Evolutionary conservation across 2,113 vertebrate genomes (phyloP), one percentile per base, ranked within the genome.

Genomic region (Anoura caudifer): DNA sequence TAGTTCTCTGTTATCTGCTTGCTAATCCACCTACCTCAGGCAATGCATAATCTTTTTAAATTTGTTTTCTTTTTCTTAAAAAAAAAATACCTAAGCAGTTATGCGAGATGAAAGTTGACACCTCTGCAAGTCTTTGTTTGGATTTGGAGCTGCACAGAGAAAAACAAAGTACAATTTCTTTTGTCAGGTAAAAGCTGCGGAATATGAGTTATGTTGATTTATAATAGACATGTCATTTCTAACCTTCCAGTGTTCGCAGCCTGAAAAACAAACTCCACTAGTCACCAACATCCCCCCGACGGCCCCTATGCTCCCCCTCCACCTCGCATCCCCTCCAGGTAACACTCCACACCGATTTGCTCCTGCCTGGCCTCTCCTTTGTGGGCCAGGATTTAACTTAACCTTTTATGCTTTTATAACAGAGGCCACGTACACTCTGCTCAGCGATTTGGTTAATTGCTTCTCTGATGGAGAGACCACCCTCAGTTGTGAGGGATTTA

Each of bases 371-470:
- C 97, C 98, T 97, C 72, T 79, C 76, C 80, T 96, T 90, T 97
- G 95, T 91, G 86, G 87, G 75, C 79, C 97, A 95, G 95, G 98
- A 98, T 98, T 98, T 98, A 95, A 95, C 76, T 95, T 98, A 98
- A 98, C 98, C 95, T 98, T 98, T 98, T 95, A 93, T 95, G 87
- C 92, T 98, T 98, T 96, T 92, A 50, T 97, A 98, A 97, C 95
- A 96, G 97, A 98, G 98, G 95, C 86, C 76, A 13, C 77, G 91
- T 77, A 96, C 7, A 31, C 81, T 88, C 94, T 38, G 97, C 96
- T 96, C 65, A 96, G 97, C 96, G 97, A 98, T 98, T 98, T 98
- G 80, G 89, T 96, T 98, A 98, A 98, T 98, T 98, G 97, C 96
- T 97, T 97, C 96, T 97, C 96, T 95, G 95, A 96, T 90, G 92